Evolutionary conservation across 2,888 invertebrate species (phyloP).

Genomic region (Eristalis pertinax): DNA sequence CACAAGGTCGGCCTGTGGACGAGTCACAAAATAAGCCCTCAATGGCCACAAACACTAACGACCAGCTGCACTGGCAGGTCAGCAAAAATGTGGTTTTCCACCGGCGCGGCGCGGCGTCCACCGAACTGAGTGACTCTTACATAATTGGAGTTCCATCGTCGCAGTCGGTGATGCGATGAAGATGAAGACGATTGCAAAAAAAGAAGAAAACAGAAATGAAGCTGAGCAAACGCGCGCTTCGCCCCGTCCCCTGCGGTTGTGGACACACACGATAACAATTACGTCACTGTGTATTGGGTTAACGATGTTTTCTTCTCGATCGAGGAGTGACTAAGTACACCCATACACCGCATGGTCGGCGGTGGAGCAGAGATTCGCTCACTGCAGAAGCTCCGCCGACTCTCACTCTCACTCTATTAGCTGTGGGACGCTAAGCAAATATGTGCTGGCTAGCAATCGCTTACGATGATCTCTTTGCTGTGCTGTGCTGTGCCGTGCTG

Average conservation of each 20-base stretch:
- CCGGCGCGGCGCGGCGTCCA: background rate
- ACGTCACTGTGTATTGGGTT: conserved; percentile 51
- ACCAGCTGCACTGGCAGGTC: conserved; percentile 7
- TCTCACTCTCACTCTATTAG: conserved; percentile 46
- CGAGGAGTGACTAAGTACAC: conserved; percentile 3
- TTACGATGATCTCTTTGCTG: background rate
- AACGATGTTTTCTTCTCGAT: conserved; percentile 40
- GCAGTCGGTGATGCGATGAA: background rate
- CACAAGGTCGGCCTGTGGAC: conserved; percentile 7
- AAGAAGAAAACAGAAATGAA: background rate
- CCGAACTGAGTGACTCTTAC: background rate
- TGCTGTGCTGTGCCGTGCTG: background rate
- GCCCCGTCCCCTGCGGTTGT: no score
- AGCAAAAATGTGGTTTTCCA: conserved; percentile 38
- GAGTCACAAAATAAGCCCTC: background rate
- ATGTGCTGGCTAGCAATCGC: background rate
- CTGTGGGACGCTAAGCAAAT: conserved; percentile 16
- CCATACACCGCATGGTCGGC: background rate
- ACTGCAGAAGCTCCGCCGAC: conserved; percentile 1
- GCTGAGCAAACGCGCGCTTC: background rate
- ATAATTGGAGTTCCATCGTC: background rate
- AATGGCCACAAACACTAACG: background rate
- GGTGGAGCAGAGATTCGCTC: no score
- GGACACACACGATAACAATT: conserved; percentile 30
- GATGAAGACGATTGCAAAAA: conserved; percentile 16